These are phyloP conservation scores for Thinocorus orbignyianus DNA, from an alignment of 2,113 vertebrate species.

Conservation along the genomic window DNA sequence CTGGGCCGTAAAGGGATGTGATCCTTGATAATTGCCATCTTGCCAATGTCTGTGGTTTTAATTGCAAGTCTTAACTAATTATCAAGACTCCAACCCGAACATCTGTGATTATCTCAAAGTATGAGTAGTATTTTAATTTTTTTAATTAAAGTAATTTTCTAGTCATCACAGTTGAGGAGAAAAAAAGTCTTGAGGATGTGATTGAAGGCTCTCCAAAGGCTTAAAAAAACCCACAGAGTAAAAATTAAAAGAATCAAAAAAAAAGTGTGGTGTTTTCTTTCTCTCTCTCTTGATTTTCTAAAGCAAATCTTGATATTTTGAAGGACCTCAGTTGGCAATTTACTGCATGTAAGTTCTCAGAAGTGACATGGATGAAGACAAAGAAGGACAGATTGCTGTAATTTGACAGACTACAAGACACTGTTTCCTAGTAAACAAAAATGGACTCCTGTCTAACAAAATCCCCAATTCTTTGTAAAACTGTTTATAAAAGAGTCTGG, in stretches of 20 bases:
- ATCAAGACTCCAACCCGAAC: neutral
- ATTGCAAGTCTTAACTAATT: neutral
- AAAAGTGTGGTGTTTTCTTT: neutral
- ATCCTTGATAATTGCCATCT: neutral
- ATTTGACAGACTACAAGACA: neutral
- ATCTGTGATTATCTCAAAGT: slow-evolving; percentile 1
- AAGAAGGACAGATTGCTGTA: neutral
- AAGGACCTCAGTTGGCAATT: neutral
- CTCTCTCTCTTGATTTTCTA: neutral
- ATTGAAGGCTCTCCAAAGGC: slow-evolving; percentile 7
- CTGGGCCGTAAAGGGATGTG: neutral
- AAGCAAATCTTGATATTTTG: neutral
- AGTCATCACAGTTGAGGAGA: neutral
- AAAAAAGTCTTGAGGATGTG: neutral
- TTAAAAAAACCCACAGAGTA: neutral
- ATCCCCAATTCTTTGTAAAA: slow-evolving; percentile 26
- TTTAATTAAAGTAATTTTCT: neutral
- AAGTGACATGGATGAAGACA: neutral
- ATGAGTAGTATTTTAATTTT: neutral
- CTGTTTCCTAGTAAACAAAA: neutral
- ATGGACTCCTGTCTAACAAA: neutral
- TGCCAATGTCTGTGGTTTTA: neutral
- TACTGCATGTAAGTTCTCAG: neutral
- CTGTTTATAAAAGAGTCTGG: neutral
- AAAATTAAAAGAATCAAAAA: neutral